phyloP scores from a whole-genome alignment of 2,113 vertebrate species.

The Eira barbara region DNA sequence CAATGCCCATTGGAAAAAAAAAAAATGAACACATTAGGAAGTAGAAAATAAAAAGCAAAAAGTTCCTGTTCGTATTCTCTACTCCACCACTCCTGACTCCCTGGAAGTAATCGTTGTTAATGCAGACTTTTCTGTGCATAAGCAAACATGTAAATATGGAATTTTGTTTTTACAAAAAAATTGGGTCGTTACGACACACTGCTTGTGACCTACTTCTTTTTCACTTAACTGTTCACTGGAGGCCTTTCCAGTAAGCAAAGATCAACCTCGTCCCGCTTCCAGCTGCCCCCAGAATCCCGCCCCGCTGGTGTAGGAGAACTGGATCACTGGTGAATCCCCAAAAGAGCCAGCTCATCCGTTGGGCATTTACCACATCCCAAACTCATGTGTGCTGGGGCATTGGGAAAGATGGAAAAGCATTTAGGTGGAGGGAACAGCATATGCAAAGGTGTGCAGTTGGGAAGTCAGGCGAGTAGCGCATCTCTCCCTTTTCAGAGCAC shows the following conservation, averaged over 20 bases:
- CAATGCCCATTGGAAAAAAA: background rate
- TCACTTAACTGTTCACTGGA: background rate
- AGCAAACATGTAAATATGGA: slow-evolving; percentile 41
- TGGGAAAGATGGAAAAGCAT: background rate
- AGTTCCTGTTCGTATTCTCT: background rate
- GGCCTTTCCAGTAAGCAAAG: background rate
- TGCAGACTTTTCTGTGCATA: background rate
- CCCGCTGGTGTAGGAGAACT: accelerated
- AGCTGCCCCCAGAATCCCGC: background rate
- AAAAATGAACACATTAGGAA: background rate
- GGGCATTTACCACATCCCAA: background rate
- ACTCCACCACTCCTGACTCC: background rate
- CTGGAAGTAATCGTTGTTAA: background rate
- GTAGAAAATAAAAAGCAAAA: background rate
- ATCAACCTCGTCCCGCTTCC: background rate
- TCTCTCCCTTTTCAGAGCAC: background rate
- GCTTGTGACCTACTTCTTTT: slow-evolving; percentile 42
- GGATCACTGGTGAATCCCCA: background rate
- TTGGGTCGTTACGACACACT: background rate
- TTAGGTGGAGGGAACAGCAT: background rate
- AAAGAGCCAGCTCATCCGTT: background rate
- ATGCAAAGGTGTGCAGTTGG: background rate
- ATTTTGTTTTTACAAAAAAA: slow-evolving; percentile 35
- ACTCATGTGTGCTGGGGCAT: background rate
- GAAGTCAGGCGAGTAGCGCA: accelerated